phyloP scores from a whole-genome alignment of 1,140 invertebrate genomes.

The Achroia grisella region DNA sequence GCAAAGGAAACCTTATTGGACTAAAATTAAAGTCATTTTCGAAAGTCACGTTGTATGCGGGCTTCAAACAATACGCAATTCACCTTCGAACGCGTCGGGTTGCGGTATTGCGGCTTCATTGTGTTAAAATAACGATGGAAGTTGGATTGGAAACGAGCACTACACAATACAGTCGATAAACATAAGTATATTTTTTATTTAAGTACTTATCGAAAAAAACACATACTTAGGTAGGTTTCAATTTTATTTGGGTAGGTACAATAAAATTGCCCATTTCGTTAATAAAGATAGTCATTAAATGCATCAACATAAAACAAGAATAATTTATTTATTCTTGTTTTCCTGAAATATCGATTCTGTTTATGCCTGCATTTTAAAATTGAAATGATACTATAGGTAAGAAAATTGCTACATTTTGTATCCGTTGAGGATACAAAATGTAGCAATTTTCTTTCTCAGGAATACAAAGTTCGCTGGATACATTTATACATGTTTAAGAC shows the following conservation, averaged over 20 bases:
- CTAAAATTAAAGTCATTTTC: constrained; percentile 57
- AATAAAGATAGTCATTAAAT: no score
- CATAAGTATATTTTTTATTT: constrained; percentile 17
- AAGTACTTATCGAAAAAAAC: constrained; percentile 14
- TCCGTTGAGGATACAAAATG: no score
- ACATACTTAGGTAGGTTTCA: constrained; percentile 5
- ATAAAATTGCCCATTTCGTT: no score
- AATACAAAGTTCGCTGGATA: no score
- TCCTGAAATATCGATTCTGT: no score
- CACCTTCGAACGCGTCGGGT: constrained; percentile 69
- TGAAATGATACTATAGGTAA: no score
- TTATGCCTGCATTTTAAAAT: no score
- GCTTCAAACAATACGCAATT: constrained; percentile 71
- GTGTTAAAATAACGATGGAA: constrained; percentile 66
- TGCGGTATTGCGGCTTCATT: constrained; percentile 70
- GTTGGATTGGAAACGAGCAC: constrained; percentile 51
- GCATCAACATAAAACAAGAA: no score
- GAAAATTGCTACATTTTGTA: no score
- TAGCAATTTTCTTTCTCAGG: no score
- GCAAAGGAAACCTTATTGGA: constrained; percentile 59
- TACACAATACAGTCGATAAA: constrained; percentile 49
- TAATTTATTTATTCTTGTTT: no score
- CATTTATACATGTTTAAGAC: no score
- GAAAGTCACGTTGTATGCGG: constrained; percentile 54
- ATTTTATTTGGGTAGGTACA: background rate